Evolutionary conservation across 2,113 vertebrate genomes (phyloP).

Genomic region (Symphodus melops): DNA sequence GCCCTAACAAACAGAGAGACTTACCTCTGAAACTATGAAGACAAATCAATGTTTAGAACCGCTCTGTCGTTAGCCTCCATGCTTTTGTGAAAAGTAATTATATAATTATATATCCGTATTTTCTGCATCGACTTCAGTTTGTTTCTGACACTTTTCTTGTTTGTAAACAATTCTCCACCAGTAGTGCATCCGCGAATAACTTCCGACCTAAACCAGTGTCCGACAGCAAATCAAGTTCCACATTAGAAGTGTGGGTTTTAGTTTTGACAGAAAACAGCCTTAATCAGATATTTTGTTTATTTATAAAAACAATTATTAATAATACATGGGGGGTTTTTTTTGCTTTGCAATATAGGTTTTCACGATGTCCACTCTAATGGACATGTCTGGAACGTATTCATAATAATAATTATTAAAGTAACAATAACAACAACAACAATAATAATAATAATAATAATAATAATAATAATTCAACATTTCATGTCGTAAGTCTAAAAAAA

Average conservation of each 20-base stretch:
- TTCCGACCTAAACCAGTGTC: slow-evolving; percentile 62
- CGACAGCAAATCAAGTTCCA: slow-evolving; percentile 44
- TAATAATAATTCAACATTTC: too few relatives aligned
- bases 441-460: too few relatives aligned
- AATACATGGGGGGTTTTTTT: too few relatives aligned
- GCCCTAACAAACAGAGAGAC: slow-evolving; percentile 22
- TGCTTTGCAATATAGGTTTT: too few relatives aligned
- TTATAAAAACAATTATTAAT: too few relatives aligned
- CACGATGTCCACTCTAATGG: too few relatives aligned
- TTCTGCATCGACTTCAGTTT: not conserved
- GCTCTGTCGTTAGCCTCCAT: not conserved
- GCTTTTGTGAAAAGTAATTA: not conserved
- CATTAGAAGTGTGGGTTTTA: not conserved
- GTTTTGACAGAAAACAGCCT: too few relatives aligned
- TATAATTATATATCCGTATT: not conserved
- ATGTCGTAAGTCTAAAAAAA: too few relatives aligned
- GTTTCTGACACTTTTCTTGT: slow-evolving; percentile 37
- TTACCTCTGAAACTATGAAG: slow-evolving; percentile 40
- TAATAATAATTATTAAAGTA: too few relatives aligned
- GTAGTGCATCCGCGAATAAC: slow-evolving; percentile 53
- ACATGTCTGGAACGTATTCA: too few relatives aligned
- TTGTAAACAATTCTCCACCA: slow-evolving; percentile 70
- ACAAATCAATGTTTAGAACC: not conserved
- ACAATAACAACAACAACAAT: too few relatives aligned
- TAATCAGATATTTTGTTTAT: too few relatives aligned